A percentile compares a stretch with the other conserved stretches of the same genome.
phyloP scores from a whole-genome alignment of 2,113 vertebrate species.

The Lophius piscatorius region DNA sequence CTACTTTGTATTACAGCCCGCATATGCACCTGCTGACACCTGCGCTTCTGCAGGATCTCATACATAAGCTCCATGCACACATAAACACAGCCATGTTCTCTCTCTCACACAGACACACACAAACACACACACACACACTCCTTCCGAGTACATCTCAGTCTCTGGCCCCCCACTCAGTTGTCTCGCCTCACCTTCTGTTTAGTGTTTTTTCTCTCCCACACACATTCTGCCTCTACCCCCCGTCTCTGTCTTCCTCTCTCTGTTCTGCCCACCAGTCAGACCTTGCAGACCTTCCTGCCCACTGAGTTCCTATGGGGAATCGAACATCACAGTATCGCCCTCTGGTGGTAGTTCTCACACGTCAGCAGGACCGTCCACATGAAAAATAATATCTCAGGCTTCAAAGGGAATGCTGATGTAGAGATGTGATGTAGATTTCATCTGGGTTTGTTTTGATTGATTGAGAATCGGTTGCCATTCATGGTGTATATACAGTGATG shows the following conservation, averaged over 20 bases:
- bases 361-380: slow-evolving; percentile 1
- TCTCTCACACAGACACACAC: slow-evolving; percentile 28
- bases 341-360: slow-evolving; percentile 46
- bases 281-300: slow-evolving; percentile 66
- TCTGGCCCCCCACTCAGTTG: slow-evolving; percentile 75
- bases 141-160: slow-evolving; percentile 66
- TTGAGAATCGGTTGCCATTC: no score
- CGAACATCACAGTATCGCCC: slow-evolving; percentile 61
- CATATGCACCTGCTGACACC: slow-evolving; percentile 74
- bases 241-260: slow-evolving; percentile 64
- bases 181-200: slow-evolving; percentile 77
- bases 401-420: no score
- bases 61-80: slow-evolving; percentile 53
- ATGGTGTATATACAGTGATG: no score
- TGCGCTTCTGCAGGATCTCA: slow-evolving; percentile 64
- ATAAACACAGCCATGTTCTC: slow-evolving; percentile 16
- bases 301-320: slow-evolving; percentile 48
- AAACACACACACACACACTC: slow-evolving; percentile 35
- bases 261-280: slow-evolving; percentile 71
- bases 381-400: no score
- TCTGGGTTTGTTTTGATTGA: not conserved
- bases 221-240: slow-evolving; percentile 70
- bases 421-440: not conserved
- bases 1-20: slow-evolving; percentile 57
- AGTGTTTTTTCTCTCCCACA: slow-evolving; percentile 74